Evolutionary conservation across 2,888 invertebrate genomes (phyloP).

Genomic region (Dusona sp.): DNA sequence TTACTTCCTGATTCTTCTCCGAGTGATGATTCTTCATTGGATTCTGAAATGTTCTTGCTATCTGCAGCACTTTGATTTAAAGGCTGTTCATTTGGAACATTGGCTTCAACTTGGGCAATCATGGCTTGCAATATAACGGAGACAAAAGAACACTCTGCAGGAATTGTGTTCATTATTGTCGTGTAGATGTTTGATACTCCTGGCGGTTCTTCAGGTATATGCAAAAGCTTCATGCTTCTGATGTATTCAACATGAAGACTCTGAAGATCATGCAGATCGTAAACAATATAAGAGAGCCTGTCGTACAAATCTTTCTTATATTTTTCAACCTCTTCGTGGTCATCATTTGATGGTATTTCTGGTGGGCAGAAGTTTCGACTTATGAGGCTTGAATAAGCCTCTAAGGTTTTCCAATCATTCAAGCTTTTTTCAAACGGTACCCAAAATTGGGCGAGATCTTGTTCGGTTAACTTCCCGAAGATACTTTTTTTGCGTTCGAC

Average conservation of each 20-base stretch:
- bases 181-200: slow-evolving; percentile 70
- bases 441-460: slow-evolving; percentile 75
- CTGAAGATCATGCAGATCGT: slow-evolving; percentile 86
- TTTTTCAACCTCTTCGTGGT: slow-evolving; percentile 45
- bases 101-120: slow-evolving; percentile 75
- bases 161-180: slow-evolving; percentile 70
- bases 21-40: neutral
- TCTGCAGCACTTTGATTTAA: neutral
- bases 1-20: neutral
- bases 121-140: slow-evolving; percentile 76
- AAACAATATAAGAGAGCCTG: slow-evolving; percentile 85
- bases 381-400: slow-evolving; percentile 72
- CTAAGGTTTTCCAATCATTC: slow-evolving; percentile 76
- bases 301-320: slow-evolving; percentile 84
- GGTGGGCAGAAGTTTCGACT: slow-evolving; percentile 72
- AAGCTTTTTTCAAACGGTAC: slow-evolving; percentile 57
- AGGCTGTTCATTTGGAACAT: slow-evolving; percentile 31
- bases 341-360: slow-evolving; percentile 27
- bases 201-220: slow-evolving; percentile 64
- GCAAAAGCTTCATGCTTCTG: slow-evolving; percentile 83
- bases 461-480: slow-evolving; percentile 1
- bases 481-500: neutral
- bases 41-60: neutral
- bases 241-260: slow-evolving; percentile 85
- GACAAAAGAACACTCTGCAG: slow-evolving; percentile 75